Evolutionary conservation across 1,140 invertebrate species (phyloP).

Genomic region (Caenorhabditis brenneri): DNA sequence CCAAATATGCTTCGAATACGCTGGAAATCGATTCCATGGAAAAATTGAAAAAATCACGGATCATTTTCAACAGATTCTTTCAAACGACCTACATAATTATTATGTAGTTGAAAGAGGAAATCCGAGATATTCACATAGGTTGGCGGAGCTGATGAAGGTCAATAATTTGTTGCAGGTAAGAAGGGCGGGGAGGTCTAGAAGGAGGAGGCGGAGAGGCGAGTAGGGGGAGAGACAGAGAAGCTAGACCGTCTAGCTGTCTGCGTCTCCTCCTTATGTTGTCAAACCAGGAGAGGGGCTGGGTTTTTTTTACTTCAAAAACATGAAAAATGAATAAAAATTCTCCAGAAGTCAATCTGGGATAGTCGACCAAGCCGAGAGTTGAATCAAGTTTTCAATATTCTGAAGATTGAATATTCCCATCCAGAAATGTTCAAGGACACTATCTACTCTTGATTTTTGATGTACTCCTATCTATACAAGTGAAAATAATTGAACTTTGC

Average conservation of each 20-base stretch:
- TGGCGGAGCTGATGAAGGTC: background rate
- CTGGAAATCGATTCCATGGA: background rate
- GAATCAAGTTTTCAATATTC: background rate
- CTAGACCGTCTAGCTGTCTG: too few relatives aligned
- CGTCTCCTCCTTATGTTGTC: too few relatives aligned
- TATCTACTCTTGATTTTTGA: background rate
- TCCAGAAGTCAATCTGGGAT: background rate
- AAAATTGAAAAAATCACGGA: background rate
- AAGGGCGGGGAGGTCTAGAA: too few relatives aligned
- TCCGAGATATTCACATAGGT: background rate
- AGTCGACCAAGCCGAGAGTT: background rate
- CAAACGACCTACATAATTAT: background rate
- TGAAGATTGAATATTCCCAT: background rate
- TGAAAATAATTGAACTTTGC: too few relatives aligned
- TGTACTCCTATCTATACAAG: too few relatives aligned
- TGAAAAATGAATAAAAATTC: too few relatives aligned
- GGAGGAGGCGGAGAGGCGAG: too few relatives aligned
- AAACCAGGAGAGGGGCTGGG: too few relatives aligned
- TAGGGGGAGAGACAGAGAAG: too few relatives aligned
- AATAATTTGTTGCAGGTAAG: background rate
- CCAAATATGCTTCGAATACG: background rate
- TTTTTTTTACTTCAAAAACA: background rate
- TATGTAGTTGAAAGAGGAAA: background rate
- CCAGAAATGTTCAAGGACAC: slow-evolving; percentile 20
- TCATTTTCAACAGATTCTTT: background rate